A percentile compares a stretch with the other conserved stretches of the same genome.
phyloP scores from a whole-genome alignment of 2,113 vertebrate genomes.

The Mionectes macconnelli region DNA sequence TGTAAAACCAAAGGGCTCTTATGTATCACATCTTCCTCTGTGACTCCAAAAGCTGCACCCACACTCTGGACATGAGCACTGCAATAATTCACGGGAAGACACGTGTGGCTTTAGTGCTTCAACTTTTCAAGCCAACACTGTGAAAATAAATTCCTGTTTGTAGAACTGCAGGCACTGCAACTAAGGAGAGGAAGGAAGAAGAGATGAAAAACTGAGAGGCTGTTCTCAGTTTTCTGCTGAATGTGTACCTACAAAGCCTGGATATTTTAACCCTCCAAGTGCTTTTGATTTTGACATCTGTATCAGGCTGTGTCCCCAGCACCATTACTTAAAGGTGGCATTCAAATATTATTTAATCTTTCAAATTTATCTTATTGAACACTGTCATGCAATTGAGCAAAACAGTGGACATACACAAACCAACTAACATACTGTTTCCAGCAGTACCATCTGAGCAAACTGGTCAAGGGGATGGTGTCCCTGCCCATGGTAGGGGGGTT shows the following conservation, averaged over 20 bases:
- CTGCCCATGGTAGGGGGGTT: neutral
- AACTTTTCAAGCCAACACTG: neutral
- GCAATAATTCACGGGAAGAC: neutral
- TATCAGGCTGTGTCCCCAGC: neutral
- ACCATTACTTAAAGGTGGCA: rapidly evolving
- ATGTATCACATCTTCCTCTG: neutral
- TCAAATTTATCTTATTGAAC: neutral
- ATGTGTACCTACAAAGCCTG: neutral
- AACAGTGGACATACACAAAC: neutral
- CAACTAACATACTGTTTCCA: neutral
- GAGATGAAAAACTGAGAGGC: neutral
- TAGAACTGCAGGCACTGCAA: neutral
- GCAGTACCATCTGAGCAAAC: neutral
- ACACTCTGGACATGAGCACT: rapidly evolving
- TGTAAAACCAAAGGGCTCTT: neutral
- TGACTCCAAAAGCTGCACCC: neutral
- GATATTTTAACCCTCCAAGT: neutral
- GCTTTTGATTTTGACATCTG: neutral
- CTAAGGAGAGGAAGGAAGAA: neutral
- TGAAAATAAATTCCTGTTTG: neutral
- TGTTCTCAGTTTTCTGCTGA: neutral
- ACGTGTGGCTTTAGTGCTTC: neutral
- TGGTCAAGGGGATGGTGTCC: neutral
- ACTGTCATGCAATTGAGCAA: neutral
- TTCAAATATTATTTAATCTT: neutral